Percentiles rank a stretch among this genome's conserved stretches.
Conservation (phyloP, 2,888 invertebrate genomes). For the Elmis aenea region DNA sequence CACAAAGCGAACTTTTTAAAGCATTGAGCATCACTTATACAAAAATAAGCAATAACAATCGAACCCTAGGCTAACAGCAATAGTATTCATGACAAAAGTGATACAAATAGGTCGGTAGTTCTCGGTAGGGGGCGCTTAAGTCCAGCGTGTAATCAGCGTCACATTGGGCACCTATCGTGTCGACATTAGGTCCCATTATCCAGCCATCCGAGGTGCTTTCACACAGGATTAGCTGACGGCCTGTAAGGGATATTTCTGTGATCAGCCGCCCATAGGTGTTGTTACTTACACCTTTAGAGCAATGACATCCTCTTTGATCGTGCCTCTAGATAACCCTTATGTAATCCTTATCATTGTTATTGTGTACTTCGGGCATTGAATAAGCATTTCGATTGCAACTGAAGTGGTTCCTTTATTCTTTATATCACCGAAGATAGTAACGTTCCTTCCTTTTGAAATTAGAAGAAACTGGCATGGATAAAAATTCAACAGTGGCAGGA, state of each 20-base stretch:
- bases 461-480: too few species aligned
- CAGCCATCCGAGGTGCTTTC: conserved; percentile 37
- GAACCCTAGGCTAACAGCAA: conserved; percentile 6
- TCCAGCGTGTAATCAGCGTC: conserved; percentile 29
- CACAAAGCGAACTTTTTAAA: too few species aligned
- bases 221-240: conserved; percentile 28
- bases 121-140: conserved; percentile 25
- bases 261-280: conserved; percentile 28
- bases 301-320: conserved; percentile 25
- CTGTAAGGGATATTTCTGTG: conserved; percentile 30
- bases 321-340: conserved; percentile 23
- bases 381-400: conserved; percentile 2
- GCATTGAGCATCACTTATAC: conserved; percentile 9
- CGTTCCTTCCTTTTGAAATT: too few species aligned
- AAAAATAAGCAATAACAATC: conserved; percentile 12
- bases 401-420: conserved; percentile 8
- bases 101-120: conserved; percentile 18
- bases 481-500: too few species aligned
- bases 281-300: conserved; percentile 30
- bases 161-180: conserved; percentile 36
- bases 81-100: conserved; percentile 17
- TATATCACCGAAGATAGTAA: too few species aligned
- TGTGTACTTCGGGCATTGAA: conserved; percentile 12
- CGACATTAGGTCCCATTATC: conserved; percentile 41
- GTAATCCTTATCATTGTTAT: conserved; percentile 21